phyloP scores from a whole-genome alignment of 2,888 invertebrate species.

The Philonicus albiceps region DNA sequence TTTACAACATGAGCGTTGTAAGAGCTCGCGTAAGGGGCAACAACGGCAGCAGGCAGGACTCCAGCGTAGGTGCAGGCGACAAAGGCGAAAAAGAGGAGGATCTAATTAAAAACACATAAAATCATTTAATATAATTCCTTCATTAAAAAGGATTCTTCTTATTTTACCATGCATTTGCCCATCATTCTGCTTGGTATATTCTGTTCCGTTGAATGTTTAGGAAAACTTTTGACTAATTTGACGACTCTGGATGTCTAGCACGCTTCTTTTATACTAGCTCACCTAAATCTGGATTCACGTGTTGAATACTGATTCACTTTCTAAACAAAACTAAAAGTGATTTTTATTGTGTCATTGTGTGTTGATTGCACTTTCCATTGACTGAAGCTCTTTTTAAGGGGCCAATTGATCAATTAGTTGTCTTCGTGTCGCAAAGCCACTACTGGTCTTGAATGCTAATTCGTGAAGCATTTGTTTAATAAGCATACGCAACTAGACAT shows the following conservation, averaged over 20 bases:
- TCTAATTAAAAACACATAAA: constrained; percentile 51
- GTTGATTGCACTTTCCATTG: constrained; percentile 35
- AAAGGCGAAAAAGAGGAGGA: constrained; percentile 62
- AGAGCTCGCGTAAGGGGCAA: constrained; percentile 77
- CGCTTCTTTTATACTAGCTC: constrained; percentile 26
- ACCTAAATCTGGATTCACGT: not conserved
- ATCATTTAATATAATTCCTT: not conserved
- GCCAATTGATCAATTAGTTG: not conserved
- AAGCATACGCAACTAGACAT: not conserved
- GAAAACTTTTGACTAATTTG: constrained; percentile 34
- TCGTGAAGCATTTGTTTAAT: not conserved
- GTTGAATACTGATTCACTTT: constrained; percentile 28
- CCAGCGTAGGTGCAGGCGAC: constrained; percentile 66
- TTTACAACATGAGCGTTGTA: constrained; percentile 79
- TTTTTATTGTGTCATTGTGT: constrained; percentile 1
- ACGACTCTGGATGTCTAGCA: constrained; percentile 39
- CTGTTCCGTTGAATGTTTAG: constrained; percentile 14
- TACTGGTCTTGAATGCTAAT: not conserved
- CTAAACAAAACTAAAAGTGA: constrained; percentile 40
- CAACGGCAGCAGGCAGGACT: constrained; percentile 64
- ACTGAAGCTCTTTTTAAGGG: not conserved
- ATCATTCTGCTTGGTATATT: constrained; percentile 53
- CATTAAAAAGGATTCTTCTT: not conserved
- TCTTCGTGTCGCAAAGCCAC: not conserved
- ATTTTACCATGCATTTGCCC: constrained; percentile 58